A percentile compares a stretch with the other conserved stretches of the same genome.
Conservation (phyloP, 2,113 vertebrate genomes). For the Corythaeola cristata region DNA sequence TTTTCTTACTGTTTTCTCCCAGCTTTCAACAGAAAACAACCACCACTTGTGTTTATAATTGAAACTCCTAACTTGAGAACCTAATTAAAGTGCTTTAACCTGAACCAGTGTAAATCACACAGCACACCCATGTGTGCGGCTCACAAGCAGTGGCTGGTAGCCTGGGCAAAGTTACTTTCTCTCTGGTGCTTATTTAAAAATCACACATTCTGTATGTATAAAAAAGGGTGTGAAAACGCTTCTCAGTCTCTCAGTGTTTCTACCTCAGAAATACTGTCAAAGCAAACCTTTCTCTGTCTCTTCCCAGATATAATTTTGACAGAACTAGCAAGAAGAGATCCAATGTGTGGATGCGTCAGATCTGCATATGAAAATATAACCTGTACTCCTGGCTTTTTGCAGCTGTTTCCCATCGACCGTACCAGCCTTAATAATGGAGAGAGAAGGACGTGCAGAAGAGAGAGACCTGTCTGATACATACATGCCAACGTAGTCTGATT, state of each 20-base stretch:
- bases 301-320: not conserved
- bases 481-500: not conserved
- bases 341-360: not conserved
- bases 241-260: not conserved
- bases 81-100: not conserved
- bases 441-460: not conserved
- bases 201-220: not conserved
- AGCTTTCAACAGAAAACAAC: not conserved
- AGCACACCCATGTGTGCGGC: not conserved
- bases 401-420: not conserved
- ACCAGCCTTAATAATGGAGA: not conserved
- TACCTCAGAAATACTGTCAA: constrained; percentile 23
- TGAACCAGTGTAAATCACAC: not conserved
- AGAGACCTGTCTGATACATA: not conserved
- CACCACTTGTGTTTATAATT: not conserved
- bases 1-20: not conserved
- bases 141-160: not conserved
- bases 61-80: not conserved
- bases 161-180: not conserved
- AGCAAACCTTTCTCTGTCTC: constrained; percentile 7
- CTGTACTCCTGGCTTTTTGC: not conserved
- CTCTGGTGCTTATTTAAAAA: constrained; percentile 15
- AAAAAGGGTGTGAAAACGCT: constrained; percentile 14
- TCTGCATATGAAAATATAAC: not conserved
- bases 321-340: not conserved